These are phyloP conservation scores for Aix galericulata DNA, from an alignment of 2,113 vertebrate species.

Conservation along the genomic window DNA sequence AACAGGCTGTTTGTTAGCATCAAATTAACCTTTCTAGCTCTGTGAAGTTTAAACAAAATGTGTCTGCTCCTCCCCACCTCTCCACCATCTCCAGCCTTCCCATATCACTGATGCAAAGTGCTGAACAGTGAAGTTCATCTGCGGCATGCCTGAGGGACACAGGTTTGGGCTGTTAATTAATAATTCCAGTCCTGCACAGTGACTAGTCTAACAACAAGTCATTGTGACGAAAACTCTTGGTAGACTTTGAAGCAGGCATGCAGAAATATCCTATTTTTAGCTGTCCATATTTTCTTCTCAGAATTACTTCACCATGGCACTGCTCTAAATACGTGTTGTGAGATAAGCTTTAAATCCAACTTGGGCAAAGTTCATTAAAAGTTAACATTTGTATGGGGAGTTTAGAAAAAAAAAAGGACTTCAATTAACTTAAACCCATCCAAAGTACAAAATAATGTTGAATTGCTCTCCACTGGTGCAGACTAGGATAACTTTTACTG, in stretches of 20 bases:
- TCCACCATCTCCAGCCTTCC: background rate
- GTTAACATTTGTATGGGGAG: slow-evolving; percentile 70
- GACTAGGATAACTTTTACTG: background rate
- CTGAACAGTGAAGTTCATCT: background rate
- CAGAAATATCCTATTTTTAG: slow-evolving; percentile 76
- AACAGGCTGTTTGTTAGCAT: background rate
- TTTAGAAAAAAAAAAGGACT: slow-evolving; percentile 18
- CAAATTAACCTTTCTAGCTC: background rate
- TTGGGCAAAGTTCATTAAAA: slow-evolving; percentile 76
- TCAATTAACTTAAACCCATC: slow-evolving; percentile 60
- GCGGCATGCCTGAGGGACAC: background rate
- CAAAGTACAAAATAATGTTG: slow-evolving; percentile 15
- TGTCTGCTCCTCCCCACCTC: background rate
- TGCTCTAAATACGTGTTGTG: slow-evolving; percentile 74
- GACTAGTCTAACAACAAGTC: slow-evolving; percentile 20
- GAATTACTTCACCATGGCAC: slow-evolving; percentile 69
- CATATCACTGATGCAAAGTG: background rate
- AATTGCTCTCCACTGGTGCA: slow-evolving; percentile 1
- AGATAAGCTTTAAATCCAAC: slow-evolving; percentile 78
- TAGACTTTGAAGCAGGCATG: slow-evolving; percentile 66
- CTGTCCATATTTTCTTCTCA: slow-evolving; percentile 28
- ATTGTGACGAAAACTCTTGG: slow-evolving; percentile 26
- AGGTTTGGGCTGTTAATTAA: slow-evolving; percentile 47
- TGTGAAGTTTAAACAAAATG: background rate
- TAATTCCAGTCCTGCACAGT: slow-evolving; percentile 29